Evolutionary conservation across 2,888 invertebrate species (phyloP).

Genomic region (Cosmia trapezina): DNA sequence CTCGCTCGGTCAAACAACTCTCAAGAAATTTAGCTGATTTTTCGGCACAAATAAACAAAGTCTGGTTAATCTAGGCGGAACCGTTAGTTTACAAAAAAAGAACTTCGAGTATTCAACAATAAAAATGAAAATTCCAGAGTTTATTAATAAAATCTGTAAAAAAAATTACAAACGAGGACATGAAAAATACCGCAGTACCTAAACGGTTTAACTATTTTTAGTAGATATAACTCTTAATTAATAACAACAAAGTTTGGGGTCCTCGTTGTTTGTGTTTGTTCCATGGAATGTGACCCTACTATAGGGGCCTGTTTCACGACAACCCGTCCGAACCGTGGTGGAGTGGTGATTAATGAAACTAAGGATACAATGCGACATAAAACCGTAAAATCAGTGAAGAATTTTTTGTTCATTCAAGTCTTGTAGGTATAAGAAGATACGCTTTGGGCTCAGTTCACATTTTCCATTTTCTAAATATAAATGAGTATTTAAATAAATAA

Average conservation of each 20-base stretch:
- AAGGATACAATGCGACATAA: background rate
- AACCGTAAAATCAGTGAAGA: background rate
- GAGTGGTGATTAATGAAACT: constrained; percentile 34
- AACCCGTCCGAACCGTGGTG: background rate
- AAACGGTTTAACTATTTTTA: constrained; percentile 62
- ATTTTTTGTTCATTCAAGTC: background rate
- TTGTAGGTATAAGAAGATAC: background rate
- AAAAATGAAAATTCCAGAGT: background rate
- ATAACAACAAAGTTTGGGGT: constrained; percentile 65
- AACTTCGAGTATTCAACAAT: background rate
- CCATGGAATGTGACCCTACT: constrained; percentile 62
- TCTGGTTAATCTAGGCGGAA: background rate
- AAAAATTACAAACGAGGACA: constrained; percentile 37
- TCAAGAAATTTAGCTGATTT: background rate
- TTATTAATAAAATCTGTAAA: constrained; percentile 12
- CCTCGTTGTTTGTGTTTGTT: constrained; percentile 62
- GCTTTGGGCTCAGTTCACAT: background rate
- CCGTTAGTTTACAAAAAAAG: background rate
- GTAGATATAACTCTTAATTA: constrained; percentile 65
- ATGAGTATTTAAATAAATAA: background rate
- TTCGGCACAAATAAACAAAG: background rate
- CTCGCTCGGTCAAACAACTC: background rate
- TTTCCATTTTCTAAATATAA: background rate
- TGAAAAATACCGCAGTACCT: constrained; percentile 45
- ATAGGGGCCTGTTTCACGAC: constrained; percentile 34